Base-by-base conservation (phyloP, 2,888 invertebrate genomes). In the Didymodactylos carnosus region DNA sequence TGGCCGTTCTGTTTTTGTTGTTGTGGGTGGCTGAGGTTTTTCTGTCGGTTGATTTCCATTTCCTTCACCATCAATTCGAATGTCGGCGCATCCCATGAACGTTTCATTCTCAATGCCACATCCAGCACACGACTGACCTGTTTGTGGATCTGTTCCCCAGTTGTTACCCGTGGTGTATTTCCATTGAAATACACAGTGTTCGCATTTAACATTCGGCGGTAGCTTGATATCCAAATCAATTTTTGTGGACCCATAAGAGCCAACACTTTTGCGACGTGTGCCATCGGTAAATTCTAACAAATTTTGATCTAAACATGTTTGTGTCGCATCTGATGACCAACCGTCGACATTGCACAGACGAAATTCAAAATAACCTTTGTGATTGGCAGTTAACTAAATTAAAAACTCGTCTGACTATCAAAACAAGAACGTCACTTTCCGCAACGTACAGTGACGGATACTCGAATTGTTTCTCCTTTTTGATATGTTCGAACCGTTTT, bases 101-200 rank as follows among this genome's bases (percentile, higher is more conserved):
- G 49, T 49, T 49, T 49, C 49, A 49, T 49, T 49, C 25, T 49
- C 49, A 49, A 49, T n/a, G 25, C 49, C 49, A n/a, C n/a, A 23
- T 23, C 49, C 49, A 49, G 19, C 10, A 49, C 49, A n/a, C 11
- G 49, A 49, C 25, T 49, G 49, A 23, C 49, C 49, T 11, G 49
- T 49, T 23, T 10, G 11, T 23, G 49, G 49, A 49, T 49, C 49
- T 23, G 49, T 49, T 23, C 49, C 73, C 73, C 73, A 73, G n/a
- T 51, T 73, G 25, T 73, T 73, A 19, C 70, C 73, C 27, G 73
- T 70, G 7, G 46, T 70, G 70, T 73, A 73, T 43, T 49, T 73
- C 73, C 73, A 73, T 49, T 73, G 73, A 27, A 73, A 41, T n/a
- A 73, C 73, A 29, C 73, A 73, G 41, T 73, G 73, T 27, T 19